These are phyloP conservation scores for Araneus ventricosus DNA, from an alignment of 1,140 invertebrate species.

Conservation along the genomic window DNA sequence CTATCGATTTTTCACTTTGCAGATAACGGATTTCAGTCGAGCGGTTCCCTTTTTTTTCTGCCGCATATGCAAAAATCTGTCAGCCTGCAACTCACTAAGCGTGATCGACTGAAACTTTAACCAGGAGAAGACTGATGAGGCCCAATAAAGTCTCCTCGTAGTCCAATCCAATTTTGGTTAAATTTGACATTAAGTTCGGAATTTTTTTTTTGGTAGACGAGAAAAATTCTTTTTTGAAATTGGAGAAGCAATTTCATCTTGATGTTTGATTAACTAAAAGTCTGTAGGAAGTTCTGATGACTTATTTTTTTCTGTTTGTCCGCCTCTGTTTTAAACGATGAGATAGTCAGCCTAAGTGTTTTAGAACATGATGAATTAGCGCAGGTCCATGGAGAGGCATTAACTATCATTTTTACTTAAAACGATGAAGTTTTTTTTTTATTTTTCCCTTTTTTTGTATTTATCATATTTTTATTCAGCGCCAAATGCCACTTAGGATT, in stretches of 20 bases:
- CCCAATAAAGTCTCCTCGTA: neutral
- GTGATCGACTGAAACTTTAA: neutral
- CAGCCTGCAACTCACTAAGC: neutral
- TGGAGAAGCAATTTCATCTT: neutral
- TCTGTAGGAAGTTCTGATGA: too few species aligned
- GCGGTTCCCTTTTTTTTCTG: neutral
- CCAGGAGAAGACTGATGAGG: neutral
- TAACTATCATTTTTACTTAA: too few species aligned
- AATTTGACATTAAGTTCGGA: neutral
- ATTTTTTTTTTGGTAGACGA: neutral
- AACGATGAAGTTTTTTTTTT: too few species aligned
- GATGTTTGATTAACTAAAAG: neutral
- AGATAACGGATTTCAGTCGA: neutral
- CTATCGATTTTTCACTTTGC: neutral
- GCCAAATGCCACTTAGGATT: too few species aligned
- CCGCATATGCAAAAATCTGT: neutral
- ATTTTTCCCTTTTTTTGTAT: too few species aligned
- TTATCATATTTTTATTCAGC: too few species aligned
- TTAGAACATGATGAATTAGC: too few species aligned
- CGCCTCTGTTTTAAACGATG: too few species aligned
- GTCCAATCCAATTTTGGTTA: neutral
- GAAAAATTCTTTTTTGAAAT: neutral
- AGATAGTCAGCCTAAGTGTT: too few species aligned
- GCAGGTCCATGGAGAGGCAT: too few species aligned
- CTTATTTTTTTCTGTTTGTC: too few species aligned